A percentile compares a stretch with the other conserved stretches of the same genome.
These are phyloP conservation scores for Mustela lutreola DNA, from an alignment of 2,113 vertebrate species.

Conservation along the genomic window DNA sequence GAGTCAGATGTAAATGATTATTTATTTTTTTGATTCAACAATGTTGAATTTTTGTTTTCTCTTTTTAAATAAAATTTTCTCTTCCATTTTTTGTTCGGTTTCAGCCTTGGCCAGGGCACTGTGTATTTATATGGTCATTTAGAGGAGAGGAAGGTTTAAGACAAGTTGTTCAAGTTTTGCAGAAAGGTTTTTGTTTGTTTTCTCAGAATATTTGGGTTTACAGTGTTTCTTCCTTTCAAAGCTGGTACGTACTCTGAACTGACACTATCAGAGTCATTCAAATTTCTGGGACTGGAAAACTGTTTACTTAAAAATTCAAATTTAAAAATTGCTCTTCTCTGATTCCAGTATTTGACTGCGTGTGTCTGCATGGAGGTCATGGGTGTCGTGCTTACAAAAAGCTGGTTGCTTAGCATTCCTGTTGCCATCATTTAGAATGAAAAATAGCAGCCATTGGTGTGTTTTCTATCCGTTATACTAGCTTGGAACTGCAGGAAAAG, in stretches of 20 bases:
- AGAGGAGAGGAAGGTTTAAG: neutral
- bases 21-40: neutral
- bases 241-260: neutral
- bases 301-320: slow-evolving; percentile 31
- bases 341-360: slow-evolving; percentile 25
- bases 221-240: neutral
- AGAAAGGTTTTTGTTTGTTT: neutral
- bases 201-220: neutral
- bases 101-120: neutral
- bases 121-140: slow-evolving; percentile 25
- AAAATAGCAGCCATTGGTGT: slow-evolving; percentile 28
- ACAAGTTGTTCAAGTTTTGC: neutral
- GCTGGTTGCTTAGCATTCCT: neutral
- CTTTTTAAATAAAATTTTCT: slow-evolving; percentile 47
- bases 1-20: neutral
- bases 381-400: neutral
- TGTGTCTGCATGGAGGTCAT: neutral
- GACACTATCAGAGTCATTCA: neutral
- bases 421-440: slow-evolving; percentile 30
- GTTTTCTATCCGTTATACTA: neutral
- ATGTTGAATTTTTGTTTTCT: neutral
- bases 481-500: neutral
- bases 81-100: slow-evolving; percentile 17
- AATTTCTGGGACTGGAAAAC: neutral
- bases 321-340: neutral